These are phyloP conservation scores for Haemorhous mexicanus DNA, from an alignment of 2,113 vertebrate genomes.

Conservation along the genomic window DNA sequence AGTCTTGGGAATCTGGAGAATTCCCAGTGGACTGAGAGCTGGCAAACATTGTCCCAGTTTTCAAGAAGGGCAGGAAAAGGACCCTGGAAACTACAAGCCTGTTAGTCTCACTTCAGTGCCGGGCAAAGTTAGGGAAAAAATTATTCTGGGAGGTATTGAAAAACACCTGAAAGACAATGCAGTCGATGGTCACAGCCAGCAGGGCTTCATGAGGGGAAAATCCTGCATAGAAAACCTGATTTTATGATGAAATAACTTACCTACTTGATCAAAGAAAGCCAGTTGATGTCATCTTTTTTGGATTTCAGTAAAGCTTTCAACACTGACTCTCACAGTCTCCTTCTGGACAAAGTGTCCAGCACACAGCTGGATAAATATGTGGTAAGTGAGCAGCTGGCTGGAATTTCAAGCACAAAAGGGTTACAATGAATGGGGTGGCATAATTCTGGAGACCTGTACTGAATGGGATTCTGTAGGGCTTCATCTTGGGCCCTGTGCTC, in stretches of 20 bases:
- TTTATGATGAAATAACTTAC: neutral
- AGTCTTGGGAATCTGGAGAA: neutral
- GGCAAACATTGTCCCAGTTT: neutral
- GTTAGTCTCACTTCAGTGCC: neutral
- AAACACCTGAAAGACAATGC: neutral
- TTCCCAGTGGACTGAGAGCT: neutral
- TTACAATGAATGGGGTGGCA: neutral
- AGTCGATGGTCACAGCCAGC: neutral
- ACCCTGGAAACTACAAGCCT: neutral
- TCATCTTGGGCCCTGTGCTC: neutral
- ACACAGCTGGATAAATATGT: neutral
- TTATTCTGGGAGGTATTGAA: neutral
- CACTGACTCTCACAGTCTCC: neutral
- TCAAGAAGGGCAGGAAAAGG: neutral
- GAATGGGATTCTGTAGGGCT: neutral
- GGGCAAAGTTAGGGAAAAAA: neutral
- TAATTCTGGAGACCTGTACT: too few relatives aligned
- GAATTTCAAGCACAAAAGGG: neutral
- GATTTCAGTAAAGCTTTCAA: neutral
- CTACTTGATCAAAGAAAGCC: neutral
- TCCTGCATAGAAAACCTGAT: neutral
- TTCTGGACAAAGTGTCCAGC: neutral
- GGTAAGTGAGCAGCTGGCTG: neutral
- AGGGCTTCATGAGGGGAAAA: neutral
- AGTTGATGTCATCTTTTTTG: neutral